Conservation (phyloP, 1,140 invertebrate genomes). For the Chionoecetes opilio region DNA sequence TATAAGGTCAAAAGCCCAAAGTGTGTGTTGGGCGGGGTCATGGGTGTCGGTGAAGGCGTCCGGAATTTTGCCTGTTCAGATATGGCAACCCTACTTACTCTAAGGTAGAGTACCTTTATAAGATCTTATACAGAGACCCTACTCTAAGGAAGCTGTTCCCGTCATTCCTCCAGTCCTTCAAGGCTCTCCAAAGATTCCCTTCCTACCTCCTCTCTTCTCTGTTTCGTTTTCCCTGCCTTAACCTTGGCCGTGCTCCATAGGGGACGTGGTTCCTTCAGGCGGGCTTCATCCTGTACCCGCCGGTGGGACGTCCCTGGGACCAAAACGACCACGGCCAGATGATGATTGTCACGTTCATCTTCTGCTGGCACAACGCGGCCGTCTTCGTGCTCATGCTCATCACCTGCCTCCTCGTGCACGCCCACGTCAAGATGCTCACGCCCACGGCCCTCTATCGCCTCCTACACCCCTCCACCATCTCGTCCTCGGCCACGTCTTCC, state of each 20-base stretch:
- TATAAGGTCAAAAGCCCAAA: too few relatives aligned
- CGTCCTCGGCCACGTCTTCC: too few relatives aligned
- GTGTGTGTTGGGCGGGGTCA: too few relatives aligned
- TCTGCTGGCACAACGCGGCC: slow-evolving; percentile 84
- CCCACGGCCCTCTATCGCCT: slow-evolving; percentile 17
- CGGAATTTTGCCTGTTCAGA: too few relatives aligned
- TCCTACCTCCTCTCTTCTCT: not conserved
- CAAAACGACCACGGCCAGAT: slow-evolving; percentile 84
- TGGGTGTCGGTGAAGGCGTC: too few relatives aligned
- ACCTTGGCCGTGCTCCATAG: not conserved
- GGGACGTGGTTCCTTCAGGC: slow-evolving; percentile 86
- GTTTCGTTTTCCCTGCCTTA: not conserved
- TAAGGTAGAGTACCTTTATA: too few relatives aligned
- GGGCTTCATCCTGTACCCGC: slow-evolving; percentile 86
- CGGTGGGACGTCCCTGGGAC: slow-evolving; percentile 83
- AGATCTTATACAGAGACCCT: too few relatives aligned
- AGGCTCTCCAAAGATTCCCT: not conserved
- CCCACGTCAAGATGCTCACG: slow-evolving; percentile 63
- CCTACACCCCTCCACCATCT: slow-evolving; percentile 1
- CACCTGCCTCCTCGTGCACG: slow-evolving; percentile 82
- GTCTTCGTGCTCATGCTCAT: slow-evolving; percentile 82
- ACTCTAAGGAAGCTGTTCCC: too few relatives aligned
- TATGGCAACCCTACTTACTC: too few relatives aligned
- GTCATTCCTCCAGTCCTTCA: not conserved
- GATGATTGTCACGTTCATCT: slow-evolving; percentile 85